Evolutionary conservation across 2,888 invertebrate genomes (phyloP), one percentile per base, ranked within the genome.

Genomic region (Mythimna pallens): DNA sequence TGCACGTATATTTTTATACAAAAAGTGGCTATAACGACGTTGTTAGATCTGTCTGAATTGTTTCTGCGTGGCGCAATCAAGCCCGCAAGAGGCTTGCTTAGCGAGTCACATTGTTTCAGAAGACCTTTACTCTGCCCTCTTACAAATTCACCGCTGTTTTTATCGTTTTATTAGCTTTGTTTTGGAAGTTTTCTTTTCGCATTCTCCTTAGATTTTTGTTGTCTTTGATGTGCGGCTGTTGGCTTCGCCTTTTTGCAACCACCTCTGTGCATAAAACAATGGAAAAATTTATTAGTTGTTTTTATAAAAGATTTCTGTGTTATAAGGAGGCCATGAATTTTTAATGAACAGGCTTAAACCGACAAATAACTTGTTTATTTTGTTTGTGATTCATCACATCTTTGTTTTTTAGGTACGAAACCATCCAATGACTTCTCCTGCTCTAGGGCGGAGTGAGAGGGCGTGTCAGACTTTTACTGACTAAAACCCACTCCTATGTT

Each of bases 111-210:
- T 93, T 94, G 92, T 93, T 93, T 89, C 90, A 89, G 74, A 92
- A 90, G 90, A 89, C 90, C 91, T 92, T 90, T 91, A 88, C 89
- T 85, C 83, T 89, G 87, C 87, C 87, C 89, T 88, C 91, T 92
- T 91, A 92, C 89, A 91, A 94, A 93, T 93, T 92, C 90, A 90
- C 90, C 91, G 89, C 89, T 89, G 89, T 92, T 92, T 92, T 92
- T 92, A 92, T 93, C 89, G 92, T 92, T 94, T 93, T 93, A 93
- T 94, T 93, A 92, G 90, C 91, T 92, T 93, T 93, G 91, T 92
- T 94, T 93, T 84, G 78, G 80, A 92, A 93, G 86, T 92, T 93
- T 92, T 86, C 87, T 91, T 90, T 87, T 86, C 83, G 85, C 83
- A 87, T 90, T 92, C 89, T 88, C 87, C 88, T 91, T 90, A 87